Evolutionary conservation across 1,140 invertebrate genomes (phyloP), one percentile per base, ranked within the genome.

Genomic region (Drosophila persimilis): DNA sequence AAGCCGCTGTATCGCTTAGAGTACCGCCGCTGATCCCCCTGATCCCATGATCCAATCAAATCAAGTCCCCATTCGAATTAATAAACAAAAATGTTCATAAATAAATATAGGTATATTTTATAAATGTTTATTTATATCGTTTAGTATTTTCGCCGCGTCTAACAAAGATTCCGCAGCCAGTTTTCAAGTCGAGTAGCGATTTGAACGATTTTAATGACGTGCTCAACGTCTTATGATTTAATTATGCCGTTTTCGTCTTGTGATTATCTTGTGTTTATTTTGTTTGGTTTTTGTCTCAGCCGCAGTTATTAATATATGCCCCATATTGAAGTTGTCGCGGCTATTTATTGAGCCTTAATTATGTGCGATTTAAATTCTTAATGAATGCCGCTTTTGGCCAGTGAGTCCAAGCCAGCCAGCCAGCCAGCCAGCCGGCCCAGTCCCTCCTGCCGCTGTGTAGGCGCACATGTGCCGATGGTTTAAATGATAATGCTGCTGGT

Each of bases 361-460:
- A 86, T 88, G 78, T 78, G 71, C 74, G 81, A 79, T 88, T 88
- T 88, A 88, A 81, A 88, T 88, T 88, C 83, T 88, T 88, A 88
- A 88, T 88, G 83, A 88, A 88, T 80, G 77, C 73, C 74, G 58
- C 79, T 60, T 75, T 75, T 74, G 73, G 71, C 72, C 60, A 55
- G 39, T 31, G 7, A 29, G 29, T 7, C 6, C 9, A 39, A 39
- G 31, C 31, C 31, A 35, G 8, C 9, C 6, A 29, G 26, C 7
- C 29, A 29, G 6, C 3, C 35, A 39, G 35, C 31, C 31, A 8
- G 29, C 0, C 52, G 20, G 2, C 9, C 35, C 31, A 26, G 17
- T 5, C 43, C 13, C 35, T 46, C 35, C 41, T 20, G 31, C 8
- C 50, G 24, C 17, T 45, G 22, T 57, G 60, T 81, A 59, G 73